Conservation (phyloP, 2,888 invertebrate species). For the Brenthis hecate region DNA sequence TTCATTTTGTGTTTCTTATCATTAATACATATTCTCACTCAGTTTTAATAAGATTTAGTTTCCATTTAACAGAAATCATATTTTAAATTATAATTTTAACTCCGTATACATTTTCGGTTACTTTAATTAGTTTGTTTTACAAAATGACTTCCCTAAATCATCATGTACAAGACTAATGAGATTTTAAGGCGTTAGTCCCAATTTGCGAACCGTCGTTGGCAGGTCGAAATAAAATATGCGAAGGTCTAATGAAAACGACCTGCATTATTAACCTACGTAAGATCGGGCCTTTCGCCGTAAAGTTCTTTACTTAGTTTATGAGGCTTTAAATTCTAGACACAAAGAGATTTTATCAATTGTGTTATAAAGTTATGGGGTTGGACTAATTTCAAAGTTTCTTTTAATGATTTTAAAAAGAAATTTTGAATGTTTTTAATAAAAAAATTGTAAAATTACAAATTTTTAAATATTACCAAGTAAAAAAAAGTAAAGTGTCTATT, state of each 20-base stretch:
- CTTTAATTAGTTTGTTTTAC: not conserved
- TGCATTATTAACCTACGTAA: conserved; percentile 25
- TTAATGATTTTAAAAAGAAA: no score
- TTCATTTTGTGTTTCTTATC: no score
- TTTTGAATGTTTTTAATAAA: no score
- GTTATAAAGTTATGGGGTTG: conserved; percentile 3
- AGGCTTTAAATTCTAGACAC: conserved; percentile 20
- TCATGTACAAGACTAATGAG: conserved; percentile 22
- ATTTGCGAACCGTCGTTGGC: conserved; percentile 21
- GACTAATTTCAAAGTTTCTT: no score
- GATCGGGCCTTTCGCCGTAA: conserved; percentile 18
- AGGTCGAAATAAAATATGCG: conserved; percentile 29
- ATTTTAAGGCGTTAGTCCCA: conserved; percentile 22
- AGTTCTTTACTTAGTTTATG: conserved; percentile 21
- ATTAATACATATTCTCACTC: no score
- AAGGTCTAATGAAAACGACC: conserved; percentile 30
- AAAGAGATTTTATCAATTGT: conserved; percentile 20
- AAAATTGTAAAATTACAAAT: no score
- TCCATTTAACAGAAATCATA: not conserved
- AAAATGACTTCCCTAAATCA: conserved; percentile 17
- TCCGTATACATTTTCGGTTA: not conserved
- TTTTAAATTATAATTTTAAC: not conserved
- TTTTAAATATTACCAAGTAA: no score
- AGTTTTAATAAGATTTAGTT: no score
- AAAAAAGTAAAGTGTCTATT: no score